Base-by-base conservation (phyloP, 2,113 vertebrate species). In the Coptodon bakossiorum region DNA sequence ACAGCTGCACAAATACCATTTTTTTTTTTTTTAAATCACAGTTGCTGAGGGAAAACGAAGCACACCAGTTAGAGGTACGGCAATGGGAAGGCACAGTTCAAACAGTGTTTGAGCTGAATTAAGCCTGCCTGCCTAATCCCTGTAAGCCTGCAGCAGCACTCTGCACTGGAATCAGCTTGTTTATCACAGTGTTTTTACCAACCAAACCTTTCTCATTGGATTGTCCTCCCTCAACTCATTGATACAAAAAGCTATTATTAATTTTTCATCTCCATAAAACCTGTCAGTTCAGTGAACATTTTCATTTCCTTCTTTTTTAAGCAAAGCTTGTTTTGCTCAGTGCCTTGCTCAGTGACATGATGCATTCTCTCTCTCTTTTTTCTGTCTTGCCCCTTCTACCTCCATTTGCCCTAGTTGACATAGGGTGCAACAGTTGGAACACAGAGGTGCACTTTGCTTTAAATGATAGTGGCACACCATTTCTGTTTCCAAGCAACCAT, bases 51-150 rank as follows among this genome's bases (percentile, higher is more conserved):
- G 73, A 61, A 78, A 93, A 86, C 6, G 14, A 93, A 45, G 85
- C 84, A 88, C 80, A 84, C 45, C 54, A 17, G 84, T 87, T 89
- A 19, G 79, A 90, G 84, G 81, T 90, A 89, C 83, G 79, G 90
- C 88, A 86, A 81, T 84, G 63, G 90, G 83, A 95, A 93, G 86
- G 89, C 92, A 93, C 85, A 92, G 94, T 95, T 95, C 92, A 95
- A 94, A 95, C 87, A 88, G 91, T 93, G 94, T 90, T 93, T 81
- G 93, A 94, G 91, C 93, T 92, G 94, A 95, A 94, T 95, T 95
- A 96, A 96, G 93, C 94, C 92, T 88, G 92, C 84, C 93, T 91
- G 92, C 93, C 86, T 96, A 95, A 96, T 96, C 95, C 95, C 94
- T 87, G 87, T 94, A 95, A 95, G 92, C 95, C 95, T 85, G 89